A percentile compares a stretch with the other conserved stretches of the same genome.
Evolutionary conservation across 2,888 invertebrate genomes (phyloP).

Genomic region (Acleris emargana): DNA sequence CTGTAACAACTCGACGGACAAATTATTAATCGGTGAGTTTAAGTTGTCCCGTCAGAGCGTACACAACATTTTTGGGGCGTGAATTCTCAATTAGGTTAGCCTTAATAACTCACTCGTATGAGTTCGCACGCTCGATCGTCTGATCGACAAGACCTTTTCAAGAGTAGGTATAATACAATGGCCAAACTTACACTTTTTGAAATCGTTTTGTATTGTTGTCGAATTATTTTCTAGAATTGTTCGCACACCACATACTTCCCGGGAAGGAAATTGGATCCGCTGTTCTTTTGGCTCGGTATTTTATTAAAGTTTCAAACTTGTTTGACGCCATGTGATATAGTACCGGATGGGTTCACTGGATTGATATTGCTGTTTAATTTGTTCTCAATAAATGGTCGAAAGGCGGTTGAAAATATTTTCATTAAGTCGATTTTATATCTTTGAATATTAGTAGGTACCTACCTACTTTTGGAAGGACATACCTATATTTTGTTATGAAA

Average conservation of each 20-base stretch:
- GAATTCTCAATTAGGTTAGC: too few relatives aligned
- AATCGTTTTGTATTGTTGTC: conserved; percentile 7
- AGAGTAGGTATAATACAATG: too few relatives aligned
- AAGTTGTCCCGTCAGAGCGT: too few relatives aligned
- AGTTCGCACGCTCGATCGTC: too few relatives aligned
- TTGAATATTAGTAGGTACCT: too few relatives aligned
- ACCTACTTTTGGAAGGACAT: too few relatives aligned
- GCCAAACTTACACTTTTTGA: background rate
- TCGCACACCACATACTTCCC: background rate
- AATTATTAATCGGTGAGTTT: too few relatives aligned
- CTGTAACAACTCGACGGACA: too few relatives aligned
- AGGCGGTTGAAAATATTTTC: background rate
- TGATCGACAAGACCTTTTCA: too few relatives aligned
- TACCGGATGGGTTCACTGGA: conserved; percentile 2
- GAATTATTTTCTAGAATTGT: conserved; percentile 1
- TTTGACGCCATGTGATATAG: conserved; percentile 13
- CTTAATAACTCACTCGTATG: too few relatives aligned
- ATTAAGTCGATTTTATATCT: background rate
- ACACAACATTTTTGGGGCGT: too few relatives aligned
- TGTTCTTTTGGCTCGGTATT: conserved; percentile 29
- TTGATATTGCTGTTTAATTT: background rate
- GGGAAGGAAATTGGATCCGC: conserved; percentile 31
- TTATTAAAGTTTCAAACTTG: conserved; percentile 28
- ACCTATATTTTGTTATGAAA: too few relatives aligned
- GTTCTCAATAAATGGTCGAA: background rate